Base-by-base conservation (phyloP, 1,140 invertebrate genomes). In the Drosophila pachea region DNA sequence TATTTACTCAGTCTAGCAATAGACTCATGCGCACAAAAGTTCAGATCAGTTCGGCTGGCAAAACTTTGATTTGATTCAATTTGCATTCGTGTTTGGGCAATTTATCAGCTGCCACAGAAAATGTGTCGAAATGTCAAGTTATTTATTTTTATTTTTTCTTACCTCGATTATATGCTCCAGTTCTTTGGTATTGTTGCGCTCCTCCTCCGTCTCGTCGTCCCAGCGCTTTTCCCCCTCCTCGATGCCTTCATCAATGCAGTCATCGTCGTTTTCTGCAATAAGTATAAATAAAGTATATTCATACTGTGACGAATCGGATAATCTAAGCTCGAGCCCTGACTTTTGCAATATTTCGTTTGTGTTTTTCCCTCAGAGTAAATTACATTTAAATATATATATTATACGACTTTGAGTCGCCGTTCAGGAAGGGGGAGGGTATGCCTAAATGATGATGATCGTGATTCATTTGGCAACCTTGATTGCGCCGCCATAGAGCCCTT, bases 211-310 rank as follows among this genome's bases (percentile, higher is more conserved):
- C 33, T 96, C 84, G 63, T 89, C 87, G 71, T 89, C 87, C 87
- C 87, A 88, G 69, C 87, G 87, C 62, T 88, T 88, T 62, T 88
- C 81, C 75, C 84, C 86, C 68, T 89, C 95, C 55, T 94, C 94
- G 2, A 95, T 95, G 90, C 97, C 96, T 70, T 95, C 91, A 90
- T 97, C 96, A 76, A 97, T 97, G 45, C 96, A 96, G 90, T 97
- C 96, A 89, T 97, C 96, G 74, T 96, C 95, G 0, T 94, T 95
- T 90, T 96, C 95, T 54, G 90, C 48, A 71, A 78, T 52, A 35
- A 74, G 16, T 22, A 22, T 22, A 49, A 32, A 47, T n/a, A 12
- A 7, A 58, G 31, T 4, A 63, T 59, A 59, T 59, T 59, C 6
- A 50, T 33, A 47, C 11, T 53, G 33, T 68, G 52, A 68, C 60